These are phyloP conservation scores for Phrynosoma platyrhinos DNA, from an alignment of 2,113 vertebrate species.

Conservation along the genomic window DNA sequence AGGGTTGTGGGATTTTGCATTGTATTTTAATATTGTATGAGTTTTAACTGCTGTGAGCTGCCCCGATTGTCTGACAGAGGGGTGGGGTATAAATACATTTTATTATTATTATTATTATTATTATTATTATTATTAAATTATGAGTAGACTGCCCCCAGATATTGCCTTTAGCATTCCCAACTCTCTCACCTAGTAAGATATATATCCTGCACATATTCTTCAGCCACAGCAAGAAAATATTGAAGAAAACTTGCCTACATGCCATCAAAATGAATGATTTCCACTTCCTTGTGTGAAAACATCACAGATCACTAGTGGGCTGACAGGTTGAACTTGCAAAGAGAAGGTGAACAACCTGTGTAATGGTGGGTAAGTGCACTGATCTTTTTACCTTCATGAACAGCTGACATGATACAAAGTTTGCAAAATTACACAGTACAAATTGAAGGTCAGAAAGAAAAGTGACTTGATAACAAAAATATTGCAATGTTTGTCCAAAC, in stretches of 20 bases:
- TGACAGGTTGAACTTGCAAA: constrained; percentile 65
- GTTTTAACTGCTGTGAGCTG: no score
- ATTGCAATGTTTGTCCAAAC: constrained; percentile 30
- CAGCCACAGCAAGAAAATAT: constrained; percentile 54
- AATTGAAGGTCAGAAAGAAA: constrained; percentile 65
- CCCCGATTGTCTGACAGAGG: no score
- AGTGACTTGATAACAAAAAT: constrained; percentile 43
- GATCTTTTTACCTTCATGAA: constrained; percentile 69
- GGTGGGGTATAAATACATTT: no score
- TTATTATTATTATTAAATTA: no score
- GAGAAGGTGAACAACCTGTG: constrained; percentile 56
- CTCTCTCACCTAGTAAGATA: neutral
- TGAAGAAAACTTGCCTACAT: constrained; percentile 19
- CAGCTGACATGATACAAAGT: constrained; percentile 59
- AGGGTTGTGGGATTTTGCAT: no score
- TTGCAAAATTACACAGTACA: constrained; percentile 56
- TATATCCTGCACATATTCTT: constrained; percentile 56
- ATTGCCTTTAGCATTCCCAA: neutral
- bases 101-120: no score
- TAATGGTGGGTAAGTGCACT: constrained; percentile 63
- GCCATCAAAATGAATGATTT: neutral
- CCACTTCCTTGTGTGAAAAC: constrained; percentile 48
- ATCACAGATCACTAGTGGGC: constrained; percentile 54
- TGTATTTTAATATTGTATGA: no score
- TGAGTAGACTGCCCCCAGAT: neutral